These are phyloP conservation scores for Magallana gigas DNA, from an alignment of 1,140 invertebrate genomes.

Conservation along the genomic window DNA sequence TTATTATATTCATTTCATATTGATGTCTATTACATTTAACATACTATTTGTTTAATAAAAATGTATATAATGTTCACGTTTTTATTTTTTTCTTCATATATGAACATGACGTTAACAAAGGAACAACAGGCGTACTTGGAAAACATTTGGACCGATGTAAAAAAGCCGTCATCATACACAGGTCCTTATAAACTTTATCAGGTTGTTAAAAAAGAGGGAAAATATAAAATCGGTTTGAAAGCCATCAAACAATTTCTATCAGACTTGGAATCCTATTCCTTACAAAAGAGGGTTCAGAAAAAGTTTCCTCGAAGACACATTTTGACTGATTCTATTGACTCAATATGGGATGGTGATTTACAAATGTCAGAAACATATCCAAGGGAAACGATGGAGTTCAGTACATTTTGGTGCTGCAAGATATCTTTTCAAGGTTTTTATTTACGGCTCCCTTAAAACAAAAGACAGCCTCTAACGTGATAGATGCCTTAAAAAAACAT, in stretches of 20 bases:
- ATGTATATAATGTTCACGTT: neutral
- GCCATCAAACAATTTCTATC: constrained; percentile 41
- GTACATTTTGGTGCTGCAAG: constrained; percentile 44
- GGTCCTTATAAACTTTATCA: constrained; percentile 41
- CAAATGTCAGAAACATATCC: constrained; percentile 49
- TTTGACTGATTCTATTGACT: constrained; percentile 7
- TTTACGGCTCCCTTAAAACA: constrained; percentile 45
- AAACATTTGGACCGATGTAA: constrained; percentile 19
- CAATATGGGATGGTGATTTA: constrained; percentile 47
- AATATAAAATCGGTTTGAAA: constrained; percentile 37
- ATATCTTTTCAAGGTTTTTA: constrained; percentile 48
- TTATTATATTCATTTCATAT: neutral
- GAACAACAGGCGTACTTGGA: constrained; percentile 2
- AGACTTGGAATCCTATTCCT: constrained; percentile 30
- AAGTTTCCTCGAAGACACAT: constrained; percentile 32
- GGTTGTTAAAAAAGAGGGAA: constrained; percentile 31
- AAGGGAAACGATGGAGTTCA: constrained; percentile 43
- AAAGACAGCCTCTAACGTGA: constrained; percentile 35
- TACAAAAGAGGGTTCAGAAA: constrained; percentile 45
- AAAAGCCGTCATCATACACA: neutral
- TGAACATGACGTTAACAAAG: constrained; percentile 3
- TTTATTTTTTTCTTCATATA: neutral
- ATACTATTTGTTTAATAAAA: neutral
- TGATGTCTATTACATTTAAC: neutral
- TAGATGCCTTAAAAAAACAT: constrained; percentile 29